Conservation (phyloP, 2,113 vertebrate genomes). For the Spilogale gracilis region DNA sequence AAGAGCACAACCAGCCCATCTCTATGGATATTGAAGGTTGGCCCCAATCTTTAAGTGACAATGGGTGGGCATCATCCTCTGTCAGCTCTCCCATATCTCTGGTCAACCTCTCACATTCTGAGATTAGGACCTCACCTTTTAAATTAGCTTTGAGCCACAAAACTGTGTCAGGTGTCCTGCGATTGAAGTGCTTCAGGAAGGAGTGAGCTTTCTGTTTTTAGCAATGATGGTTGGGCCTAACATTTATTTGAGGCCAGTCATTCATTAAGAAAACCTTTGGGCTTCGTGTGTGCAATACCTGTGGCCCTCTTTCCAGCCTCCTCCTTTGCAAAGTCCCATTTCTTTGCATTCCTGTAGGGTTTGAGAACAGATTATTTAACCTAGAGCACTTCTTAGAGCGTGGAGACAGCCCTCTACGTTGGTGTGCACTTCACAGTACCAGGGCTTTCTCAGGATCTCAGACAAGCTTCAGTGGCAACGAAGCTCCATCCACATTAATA, state of each 20-base stretch:
- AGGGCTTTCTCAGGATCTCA: background rate
- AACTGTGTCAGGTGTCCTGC: background rate
- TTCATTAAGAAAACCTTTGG: background rate
- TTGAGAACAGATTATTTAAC: background rate
- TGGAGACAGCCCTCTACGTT: background rate
- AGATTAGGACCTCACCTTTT: background rate
- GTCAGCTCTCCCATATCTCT: background rate
- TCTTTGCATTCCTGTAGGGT: background rate
- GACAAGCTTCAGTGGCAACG: background rate
- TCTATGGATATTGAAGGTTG: background rate
- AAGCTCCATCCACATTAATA: background rate
- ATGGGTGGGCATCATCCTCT: background rate
- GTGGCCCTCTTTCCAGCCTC: background rate
- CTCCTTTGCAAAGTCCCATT: background rate
- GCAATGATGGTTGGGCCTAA: background rate
- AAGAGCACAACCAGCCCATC: background rate
- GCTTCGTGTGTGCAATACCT: background rate
- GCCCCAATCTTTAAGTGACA: background rate
- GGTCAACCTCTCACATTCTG: background rate
- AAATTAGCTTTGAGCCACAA: background rate
- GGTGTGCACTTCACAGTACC: background rate
- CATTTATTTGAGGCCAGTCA: background rate
- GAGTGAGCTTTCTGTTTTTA: constrained; percentile 7
- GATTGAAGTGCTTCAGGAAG: background rate
- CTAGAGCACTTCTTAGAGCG: background rate